Evolutionary conservation across 1,140 invertebrate species (phyloP), one percentile per base, ranked within the genome.

Genomic region (Lamellibrachia luymesi): DNA sequence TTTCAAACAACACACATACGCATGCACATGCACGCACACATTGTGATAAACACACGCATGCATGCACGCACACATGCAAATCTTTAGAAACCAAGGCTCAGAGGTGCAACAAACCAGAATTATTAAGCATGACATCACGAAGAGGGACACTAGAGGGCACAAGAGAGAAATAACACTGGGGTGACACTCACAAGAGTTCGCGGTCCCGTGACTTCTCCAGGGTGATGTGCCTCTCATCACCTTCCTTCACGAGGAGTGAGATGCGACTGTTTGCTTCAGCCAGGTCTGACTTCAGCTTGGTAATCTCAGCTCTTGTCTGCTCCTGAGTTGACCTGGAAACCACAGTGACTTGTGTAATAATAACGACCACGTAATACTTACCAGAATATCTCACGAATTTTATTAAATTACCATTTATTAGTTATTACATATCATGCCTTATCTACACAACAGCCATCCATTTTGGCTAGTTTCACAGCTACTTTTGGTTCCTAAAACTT

Each of bases 151-250:
- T 7, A 1, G 52, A 56, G 52, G 52, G 52, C 52, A 56, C 6
- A 7, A 56, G 52, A 90, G 90, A 22, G 90, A 90, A 27, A 90
- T 7, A 22, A 38, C 7, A 38, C 10, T 49, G 90, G 51, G 38
- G 27, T 80, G 64, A 80, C 52, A 95, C 96, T 95, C 94, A 97
- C 96, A 96, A 94, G 27, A 97, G 94, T 95, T 97, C 97, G 89
- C 97, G 97, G 95, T 97, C 97, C 92, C 97, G 96, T 51, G 97
- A 97, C 93, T 97, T 97, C 96, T 99, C 98, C 94, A 98, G 97
- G 90, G 97, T 97, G 0, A 97, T 97, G 95, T 99, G 98, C 94
- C 98, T 97, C 92, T 99, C 98, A 95, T 99, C 98, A 2, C 98
- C 98, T 96, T 99, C 98, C 93, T 98, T 97, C 2, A 98, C 98